A percentile compares a stretch with the other conserved stretches of the same genome.
These are phyloP conservation scores for Athrips mouffetella DNA, from an alignment of 2,888 invertebrate genomes.

Conservation along the genomic window DNA sequence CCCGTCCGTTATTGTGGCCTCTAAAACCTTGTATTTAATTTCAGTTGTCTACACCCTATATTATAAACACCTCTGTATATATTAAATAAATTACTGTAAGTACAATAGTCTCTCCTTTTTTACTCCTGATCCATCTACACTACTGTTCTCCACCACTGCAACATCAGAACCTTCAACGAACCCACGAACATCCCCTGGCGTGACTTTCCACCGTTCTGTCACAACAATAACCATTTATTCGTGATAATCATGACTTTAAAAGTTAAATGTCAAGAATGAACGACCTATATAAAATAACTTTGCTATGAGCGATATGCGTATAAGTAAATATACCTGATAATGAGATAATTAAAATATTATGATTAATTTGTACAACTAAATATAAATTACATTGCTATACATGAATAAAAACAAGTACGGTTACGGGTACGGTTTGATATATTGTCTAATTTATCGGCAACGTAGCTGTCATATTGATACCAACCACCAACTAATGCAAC, in stretches of 20 bases:
- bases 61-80: too few species aligned
- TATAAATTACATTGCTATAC: neutral
- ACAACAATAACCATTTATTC: constrained; percentile 15
- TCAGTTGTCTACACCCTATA: too few species aligned
- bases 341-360: constrained; percentile 9
- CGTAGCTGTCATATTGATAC: neutral
- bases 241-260: constrained; percentile 41
- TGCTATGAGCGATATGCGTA: constrained; percentile 42
- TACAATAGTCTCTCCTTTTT: too few species aligned
- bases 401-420: constrained; percentile 3
- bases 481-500: neutral
- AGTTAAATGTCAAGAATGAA: constrained; percentile 72
- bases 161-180: too few species aligned
- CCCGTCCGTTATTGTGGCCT: too few species aligned
- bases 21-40: too few species aligned
- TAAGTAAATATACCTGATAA: constrained; percentile 18
- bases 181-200: too few species aligned
- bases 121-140: too few species aligned
- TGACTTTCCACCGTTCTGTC: too few species aligned
- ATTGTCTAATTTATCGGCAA: neutral
- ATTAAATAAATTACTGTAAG: too few species aligned
- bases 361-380: neutral
- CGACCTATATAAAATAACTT: constrained; percentile 65
- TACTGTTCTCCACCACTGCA: too few species aligned
- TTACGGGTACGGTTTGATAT: neutral